A percentile compares a stretch with the other conserved stretches of the same genome.
Evolutionary conservation across 2,113 vertebrate genomes (phyloP).

Genomic region (Gymnocephalus cernua): DNA sequence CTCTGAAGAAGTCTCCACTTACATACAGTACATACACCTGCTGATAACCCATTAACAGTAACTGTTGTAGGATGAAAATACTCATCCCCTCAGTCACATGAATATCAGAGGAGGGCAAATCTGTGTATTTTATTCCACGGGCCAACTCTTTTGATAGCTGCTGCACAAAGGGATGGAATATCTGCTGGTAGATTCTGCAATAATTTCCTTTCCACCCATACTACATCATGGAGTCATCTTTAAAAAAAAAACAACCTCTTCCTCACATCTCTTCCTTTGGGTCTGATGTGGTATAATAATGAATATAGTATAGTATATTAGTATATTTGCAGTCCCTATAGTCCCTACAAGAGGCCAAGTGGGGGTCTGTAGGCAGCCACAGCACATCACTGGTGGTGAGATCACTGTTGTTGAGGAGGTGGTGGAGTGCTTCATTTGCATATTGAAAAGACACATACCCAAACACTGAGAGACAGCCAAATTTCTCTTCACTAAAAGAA

Average conservation of each 20-base stretch:
- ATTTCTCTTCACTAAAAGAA: slow-evolving; percentile 46
- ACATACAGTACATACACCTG: not conserved
- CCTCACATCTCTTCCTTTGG: not conserved
- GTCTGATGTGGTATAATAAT: not conserved
- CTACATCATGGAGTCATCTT: not conserved
- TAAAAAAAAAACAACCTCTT: not conserved
- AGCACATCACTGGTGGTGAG: slow-evolving; percentile 53
- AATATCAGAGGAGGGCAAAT: not conserved
- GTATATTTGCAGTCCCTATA: not conserved
- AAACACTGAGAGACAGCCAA: slow-evolving; percentile 51
- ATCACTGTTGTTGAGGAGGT: slow-evolving; percentile 43
- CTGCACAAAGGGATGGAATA: not conserved
- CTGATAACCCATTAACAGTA: not conserved
- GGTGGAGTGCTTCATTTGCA: slow-evolving; percentile 59
- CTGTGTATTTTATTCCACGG: not conserved
- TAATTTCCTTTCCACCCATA: not conserved
- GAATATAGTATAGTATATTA: no score
- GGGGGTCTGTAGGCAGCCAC: slow-evolving; percentile 20
- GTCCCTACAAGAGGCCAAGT: slow-evolving; percentile 28
- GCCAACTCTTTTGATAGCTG: not conserved
- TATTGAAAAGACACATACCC: slow-evolving; percentile 61
- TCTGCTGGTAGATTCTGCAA: not conserved
- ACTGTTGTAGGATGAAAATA: not conserved
- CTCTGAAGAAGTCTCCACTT: not conserved
- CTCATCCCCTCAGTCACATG: not conserved